Percentiles rank a stretch among this genome's conserved stretches.
These are phyloP conservation scores for Tautogolabrus adspersus DNA, from an alignment of 2,113 vertebrate genomes.

Conservation along the genomic window DNA sequence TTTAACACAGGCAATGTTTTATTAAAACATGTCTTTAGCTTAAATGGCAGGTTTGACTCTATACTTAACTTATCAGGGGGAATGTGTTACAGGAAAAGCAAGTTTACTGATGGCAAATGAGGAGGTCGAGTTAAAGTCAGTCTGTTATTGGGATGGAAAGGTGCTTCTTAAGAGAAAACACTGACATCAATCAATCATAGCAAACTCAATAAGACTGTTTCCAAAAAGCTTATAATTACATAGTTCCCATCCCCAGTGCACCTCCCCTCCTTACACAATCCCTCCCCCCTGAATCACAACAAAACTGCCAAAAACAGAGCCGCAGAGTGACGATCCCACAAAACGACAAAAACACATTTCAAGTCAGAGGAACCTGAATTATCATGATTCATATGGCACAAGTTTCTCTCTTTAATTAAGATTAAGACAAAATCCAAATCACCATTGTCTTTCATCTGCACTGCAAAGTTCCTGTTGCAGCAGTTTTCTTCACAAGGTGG, in stretches of 20 bases:
- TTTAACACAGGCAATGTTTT: conserved; percentile 60
- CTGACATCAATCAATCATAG: conserved; percentile 76
- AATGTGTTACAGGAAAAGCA: conserved; percentile 58
- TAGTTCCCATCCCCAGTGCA: conserved; percentile 4
- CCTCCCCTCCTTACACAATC: neutral
- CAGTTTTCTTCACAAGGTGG: conserved; percentile 49
- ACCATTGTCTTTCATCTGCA: conserved; percentile 35
- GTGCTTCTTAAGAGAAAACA: conserved; percentile 74
- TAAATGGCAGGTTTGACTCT: conserved; percentile 51
- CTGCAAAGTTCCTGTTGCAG: conserved; percentile 38
- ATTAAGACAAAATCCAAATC: conserved; percentile 26
- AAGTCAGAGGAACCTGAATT: conserved; percentile 72
- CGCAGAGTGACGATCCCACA: conserved; percentile 63
- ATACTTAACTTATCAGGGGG: conserved; percentile 44
- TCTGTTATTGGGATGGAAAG: conserved; percentile 58
- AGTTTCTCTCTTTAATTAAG: conserved; percentile 49
- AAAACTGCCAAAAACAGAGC: conserved; percentile 63
- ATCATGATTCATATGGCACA: conserved; percentile 72
- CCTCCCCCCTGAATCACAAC: conserved; percentile 46
- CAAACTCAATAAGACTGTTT: conserved; percentile 61
- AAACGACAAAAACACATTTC: conserved; percentile 72
- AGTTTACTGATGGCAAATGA: conserved; percentile 54
- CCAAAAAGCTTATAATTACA: conserved; percentile 64
- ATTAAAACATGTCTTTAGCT: conserved; percentile 61
- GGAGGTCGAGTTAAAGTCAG: conserved; percentile 36